Evolutionary conservation across 2,888 invertebrate species (phyloP), one percentile per base, ranked within the genome.

Genomic region (Metalampra italica): DNA sequence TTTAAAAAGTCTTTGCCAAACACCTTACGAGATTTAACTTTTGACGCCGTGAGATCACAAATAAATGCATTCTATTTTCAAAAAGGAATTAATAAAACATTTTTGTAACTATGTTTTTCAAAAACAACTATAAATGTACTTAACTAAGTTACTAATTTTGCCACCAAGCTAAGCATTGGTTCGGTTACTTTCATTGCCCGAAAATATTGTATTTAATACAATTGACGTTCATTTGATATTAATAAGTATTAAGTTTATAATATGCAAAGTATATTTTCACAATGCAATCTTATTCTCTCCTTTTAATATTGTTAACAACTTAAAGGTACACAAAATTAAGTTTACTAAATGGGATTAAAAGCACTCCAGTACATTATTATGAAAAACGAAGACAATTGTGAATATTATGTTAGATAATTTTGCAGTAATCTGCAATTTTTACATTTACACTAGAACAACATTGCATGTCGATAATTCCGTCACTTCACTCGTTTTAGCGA

Each of bases 221-320:
- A 87, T 83, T 81, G 85, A 84, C 82, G 69, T 72, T 68, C 57
- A 56, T 59, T 60, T 62, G 62, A 64, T 56, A 61, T 45, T 29
- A 45, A 12, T 66, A 62, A 70, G 71, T 68, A 69, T 70, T 68
- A 72, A 56, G 68, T 68, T 72, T 72, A 73, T 49, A 43, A 40
- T 51, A 75, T 80, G 85, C 82, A 84, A 81, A 82, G 80, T 79
- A 78, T 74, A 77, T 62, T 68, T 75, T 72, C 66, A 79, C 78
- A 70, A 79, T 84, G 85, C 86, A 87, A 88, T 88, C 88, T 88
- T 88, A 78, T 85, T 87, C 87, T 88, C 88, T 89, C 87, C 85
- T 85, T 84, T 67, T 78, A 68, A 66, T 71, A 73, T 80, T 69
- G 70, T 78, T 76, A 82, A 82, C 71, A 83, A 82, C 79, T 81